Conservation (phyloP, 2,888 invertebrate genomes). For the Lithosia quadra region DNA sequence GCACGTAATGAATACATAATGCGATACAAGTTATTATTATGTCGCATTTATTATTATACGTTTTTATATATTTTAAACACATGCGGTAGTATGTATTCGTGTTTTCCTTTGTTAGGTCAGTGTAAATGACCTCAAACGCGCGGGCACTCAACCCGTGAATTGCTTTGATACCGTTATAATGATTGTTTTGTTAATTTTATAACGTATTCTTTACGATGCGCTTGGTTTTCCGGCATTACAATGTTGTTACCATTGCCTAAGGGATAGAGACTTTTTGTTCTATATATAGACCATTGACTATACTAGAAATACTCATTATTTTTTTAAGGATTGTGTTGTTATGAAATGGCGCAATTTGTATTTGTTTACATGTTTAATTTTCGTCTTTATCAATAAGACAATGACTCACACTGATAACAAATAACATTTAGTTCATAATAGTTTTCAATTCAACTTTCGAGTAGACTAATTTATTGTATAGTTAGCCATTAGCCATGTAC, state of each 20-base stretch:
- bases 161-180: conserved; percentile 64
- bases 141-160: conserved; percentile 65
- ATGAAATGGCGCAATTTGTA: conserved; percentile 18
- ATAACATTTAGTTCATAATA: neutral
- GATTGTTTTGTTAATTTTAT: conserved; percentile 54
- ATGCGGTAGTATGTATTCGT: conserved; percentile 42
- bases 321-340: conserved; percentile 1
- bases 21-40: conserved; percentile 35
- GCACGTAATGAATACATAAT: conserved; percentile 14
- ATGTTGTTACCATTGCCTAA: conserved; percentile 22
- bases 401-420: conserved; percentile 12
- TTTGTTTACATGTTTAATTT: conserved; percentile 14
- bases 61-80: conserved; percentile 46
- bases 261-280: neutral
- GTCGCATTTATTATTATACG: conserved; percentile 44
- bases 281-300: neutral
- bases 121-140: conserved; percentile 67
- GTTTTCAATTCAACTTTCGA: neutral
- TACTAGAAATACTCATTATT: neutral
- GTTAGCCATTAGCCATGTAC: too few relatives aligned
- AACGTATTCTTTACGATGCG: conserved; percentile 35
- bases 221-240: conserved; percentile 24
- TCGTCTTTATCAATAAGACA: conserved; percentile 9
- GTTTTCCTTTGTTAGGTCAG: conserved; percentile 65
- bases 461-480: too few relatives aligned